A percentile compares a stretch with the other conserved stretches of the same genome.
Conservation (phyloP, 2,113 vertebrate genomes). For the Silurus asotus region DNA sequence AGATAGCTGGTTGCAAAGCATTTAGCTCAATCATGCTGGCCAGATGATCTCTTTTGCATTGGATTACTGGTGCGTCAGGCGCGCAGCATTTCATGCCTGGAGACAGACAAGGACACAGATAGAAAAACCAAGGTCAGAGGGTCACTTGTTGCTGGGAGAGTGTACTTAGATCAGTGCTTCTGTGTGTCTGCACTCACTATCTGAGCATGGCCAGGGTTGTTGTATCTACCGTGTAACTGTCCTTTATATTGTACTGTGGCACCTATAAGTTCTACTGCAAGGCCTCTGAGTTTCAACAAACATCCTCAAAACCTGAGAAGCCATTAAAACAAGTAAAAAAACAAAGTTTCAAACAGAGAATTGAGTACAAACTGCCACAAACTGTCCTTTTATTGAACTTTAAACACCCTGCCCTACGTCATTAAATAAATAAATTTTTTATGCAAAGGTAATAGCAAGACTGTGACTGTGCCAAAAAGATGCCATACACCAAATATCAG, state of each 20-base stretch:
- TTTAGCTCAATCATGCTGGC: conserved; percentile 56
- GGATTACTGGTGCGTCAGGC: conserved; percentile 55
- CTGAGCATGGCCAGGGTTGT: not conserved
- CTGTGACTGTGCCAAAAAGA: not conserved
- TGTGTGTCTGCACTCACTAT: conserved; percentile 20
- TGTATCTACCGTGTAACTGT: not conserved
- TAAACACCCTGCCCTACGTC: not conserved
- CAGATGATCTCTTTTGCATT: conserved; percentile 60
- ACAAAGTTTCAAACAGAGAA: not conserved
- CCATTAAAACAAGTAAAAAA: not conserved
- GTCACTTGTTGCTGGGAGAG: conserved; percentile 26
- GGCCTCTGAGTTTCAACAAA: not conserved
- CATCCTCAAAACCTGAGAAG: not conserved
- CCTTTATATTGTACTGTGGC: not conserved
- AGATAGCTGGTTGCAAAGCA: conserved; percentile 60
- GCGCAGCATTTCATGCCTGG: conserved; percentile 51
- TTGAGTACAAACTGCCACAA: not conserved
- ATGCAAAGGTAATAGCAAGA: not conserved
- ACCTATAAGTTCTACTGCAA: not conserved
- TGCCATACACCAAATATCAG: not conserved
- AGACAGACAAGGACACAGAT: conserved; percentile 36
- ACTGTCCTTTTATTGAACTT: not conserved
- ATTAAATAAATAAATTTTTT: not conserved
- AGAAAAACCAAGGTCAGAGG: conserved; percentile 39
- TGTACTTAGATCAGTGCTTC: conserved; percentile 28